phyloP scores from a whole-genome alignment of 2,888 invertebrate species.

The Hoplodrina ambigua region DNA sequence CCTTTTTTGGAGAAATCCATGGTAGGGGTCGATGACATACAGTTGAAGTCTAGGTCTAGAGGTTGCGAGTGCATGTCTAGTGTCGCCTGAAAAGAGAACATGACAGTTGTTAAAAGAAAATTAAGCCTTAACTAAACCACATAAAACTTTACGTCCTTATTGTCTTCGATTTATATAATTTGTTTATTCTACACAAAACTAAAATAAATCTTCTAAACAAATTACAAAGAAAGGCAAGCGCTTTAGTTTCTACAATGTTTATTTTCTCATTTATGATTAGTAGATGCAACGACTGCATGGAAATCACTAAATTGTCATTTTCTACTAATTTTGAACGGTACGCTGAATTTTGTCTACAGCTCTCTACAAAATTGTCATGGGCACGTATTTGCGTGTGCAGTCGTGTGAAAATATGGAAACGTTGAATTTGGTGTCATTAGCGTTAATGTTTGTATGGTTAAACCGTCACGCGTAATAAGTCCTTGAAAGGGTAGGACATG shows the following conservation, averaged over 20 bases:
- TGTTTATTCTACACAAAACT: too few species aligned
- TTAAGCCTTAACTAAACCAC: background rate
- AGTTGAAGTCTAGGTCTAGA: conserved; percentile 87
- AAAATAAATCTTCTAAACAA: too few species aligned
- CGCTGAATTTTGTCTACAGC: conserved; percentile 21
- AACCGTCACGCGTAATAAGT: conserved; percentile 18
- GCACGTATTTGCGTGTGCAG: conserved; percentile 49
- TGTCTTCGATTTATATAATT: background rate
- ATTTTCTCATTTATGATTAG: background rate
- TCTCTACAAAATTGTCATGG: conserved; percentile 50
- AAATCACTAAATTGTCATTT: conserved; percentile 28
- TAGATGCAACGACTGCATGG: background rate
- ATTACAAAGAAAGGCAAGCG: too few species aligned
- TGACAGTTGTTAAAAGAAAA: conserved; percentile 5
- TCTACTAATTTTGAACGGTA: conserved; percentile 39
- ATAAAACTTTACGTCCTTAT: background rate
- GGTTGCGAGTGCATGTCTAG: conserved; percentile 87
- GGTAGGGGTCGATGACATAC: conserved; percentile 85
- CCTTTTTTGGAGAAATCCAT: conserved; percentile 86
- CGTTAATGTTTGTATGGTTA: background rate
- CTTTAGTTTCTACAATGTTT: background rate
- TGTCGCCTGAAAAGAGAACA: conserved; percentile 73
- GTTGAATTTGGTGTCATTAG: conserved; percentile 41
- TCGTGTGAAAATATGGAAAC: conserved; percentile 51
- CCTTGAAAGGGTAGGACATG: background rate